Percentiles rank a stretch among this genome's conserved stretches.
phyloP scores from a whole-genome alignment of 2,113 vertebrate genomes.

The Misgurnus anguillicaudatus region DNA sequence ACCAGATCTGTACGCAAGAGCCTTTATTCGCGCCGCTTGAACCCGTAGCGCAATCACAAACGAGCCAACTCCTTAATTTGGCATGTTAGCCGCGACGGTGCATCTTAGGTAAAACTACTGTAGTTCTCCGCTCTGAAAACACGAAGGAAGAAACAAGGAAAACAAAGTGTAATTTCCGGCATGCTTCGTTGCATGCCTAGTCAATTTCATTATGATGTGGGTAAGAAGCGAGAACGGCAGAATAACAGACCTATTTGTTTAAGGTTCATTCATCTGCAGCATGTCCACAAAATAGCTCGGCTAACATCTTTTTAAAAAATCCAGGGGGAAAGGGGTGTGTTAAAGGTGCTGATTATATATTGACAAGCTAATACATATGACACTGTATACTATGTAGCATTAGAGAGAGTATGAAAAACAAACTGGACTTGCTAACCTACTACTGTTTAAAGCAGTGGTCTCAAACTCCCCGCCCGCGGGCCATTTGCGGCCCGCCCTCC shows the following conservation, averaged over 20 bases:
- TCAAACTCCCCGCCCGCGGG: too few relatives aligned
- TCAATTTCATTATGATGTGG: not conserved
- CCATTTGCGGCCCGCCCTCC: too few relatives aligned
- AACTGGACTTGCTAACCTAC: too few relatives aligned
- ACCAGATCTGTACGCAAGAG: conserved; percentile 36
- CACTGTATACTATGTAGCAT: not conserved
- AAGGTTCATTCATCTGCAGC: not conserved
- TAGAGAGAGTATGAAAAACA: too few relatives aligned
- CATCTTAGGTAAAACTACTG: not conserved
- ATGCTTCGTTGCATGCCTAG: not conserved
- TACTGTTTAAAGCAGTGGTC: too few relatives aligned
- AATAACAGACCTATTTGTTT: not conserved
- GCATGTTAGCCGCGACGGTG: conserved; percentile 2
- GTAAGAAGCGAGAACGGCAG: not conserved
- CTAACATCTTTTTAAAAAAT: not conserved
- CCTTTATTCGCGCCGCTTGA: conserved; percentile 4
- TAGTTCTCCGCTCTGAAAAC: not conserved
- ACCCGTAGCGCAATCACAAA: not conserved
- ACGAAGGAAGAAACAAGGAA: not conserved
- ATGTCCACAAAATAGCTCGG: not conserved
- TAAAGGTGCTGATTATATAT: not conserved
- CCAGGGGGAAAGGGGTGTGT: not conserved
- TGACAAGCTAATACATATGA: not conserved
- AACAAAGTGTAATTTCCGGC: not conserved
- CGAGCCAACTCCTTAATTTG: not conserved